Evolutionary conservation across 2,888 invertebrate genomes (phyloP), one percentile per base, ranked within the genome.

Genomic region (Agrilus biguttatus): DNA sequence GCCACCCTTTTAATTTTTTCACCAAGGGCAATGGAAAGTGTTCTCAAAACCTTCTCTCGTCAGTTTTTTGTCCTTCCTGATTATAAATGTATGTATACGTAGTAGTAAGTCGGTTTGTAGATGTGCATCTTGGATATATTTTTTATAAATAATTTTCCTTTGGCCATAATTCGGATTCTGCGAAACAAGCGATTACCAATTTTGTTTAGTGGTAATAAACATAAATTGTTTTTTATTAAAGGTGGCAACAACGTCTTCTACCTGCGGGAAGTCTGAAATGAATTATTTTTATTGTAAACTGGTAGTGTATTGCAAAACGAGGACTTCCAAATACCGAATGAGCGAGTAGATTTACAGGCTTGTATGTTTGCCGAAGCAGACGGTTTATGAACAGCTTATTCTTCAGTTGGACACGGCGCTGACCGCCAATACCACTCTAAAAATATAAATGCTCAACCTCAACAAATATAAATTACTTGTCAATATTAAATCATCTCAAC

Each of bases 391-490:
- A 47, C 45, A 43, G 45, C 46, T 44, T 43, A 42, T 42, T 41
- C 45, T 43, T 41, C 33, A 42, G 42, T 40, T 45, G 45, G 47
- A 45, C 43, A 41, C 43, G 43, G 36, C 34, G 40, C 40, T 45
- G 45, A 45, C 38, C 46, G 45, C 41, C 41, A 37, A 37, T 43
- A 47, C 43, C 44, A 41, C 41, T 43, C 41, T 34, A 46, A 37
- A 32, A 33, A 23, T 46, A 41, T 28, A 39, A 42, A 46, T 42
- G 43, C 39, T 38, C 45, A 33, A 38, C 45, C 41, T 44, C 28
- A 51, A 49, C 43, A 47, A 48, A 48, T 45, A 49, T 48, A 50
- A 49, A 47, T 50, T 50, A 43, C 45, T 39, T 47, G 45, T 49
- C 48, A 45, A 46, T 43, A 39, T 45, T 50, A 50, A 50, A 48